Evolutionary conservation across 2,888 invertebrate genomes (phyloP).

Genomic region (Hanleya hanleyi): DNA sequence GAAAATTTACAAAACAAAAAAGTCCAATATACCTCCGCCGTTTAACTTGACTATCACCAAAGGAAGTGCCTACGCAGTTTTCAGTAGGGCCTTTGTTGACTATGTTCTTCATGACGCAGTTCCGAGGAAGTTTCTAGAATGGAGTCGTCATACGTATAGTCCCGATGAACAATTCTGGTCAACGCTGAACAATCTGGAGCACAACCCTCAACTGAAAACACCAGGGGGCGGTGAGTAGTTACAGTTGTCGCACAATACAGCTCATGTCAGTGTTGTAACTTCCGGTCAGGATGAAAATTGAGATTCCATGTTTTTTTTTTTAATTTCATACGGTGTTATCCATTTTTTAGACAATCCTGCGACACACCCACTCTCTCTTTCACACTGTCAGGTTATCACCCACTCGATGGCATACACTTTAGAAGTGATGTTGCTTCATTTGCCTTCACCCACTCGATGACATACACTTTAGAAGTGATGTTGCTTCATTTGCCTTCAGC

Average conservation of each 20-base stretch:
- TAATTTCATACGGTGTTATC: no score
- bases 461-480: no score
- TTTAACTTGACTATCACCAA: conserved; percentile 48
- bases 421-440: no score
- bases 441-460: no score
- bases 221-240: conserved; percentile 44
- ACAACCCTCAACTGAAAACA: conserved; percentile 50
- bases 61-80: conserved; percentile 58
- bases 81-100: conserved; percentile 53
- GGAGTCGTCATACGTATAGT: conserved; percentile 55
- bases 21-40: conserved; percentile 40
- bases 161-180: conserved; percentile 67
- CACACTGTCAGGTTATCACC: no score
- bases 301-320: no score
- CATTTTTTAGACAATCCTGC: no score
- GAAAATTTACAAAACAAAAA: conserved; percentile 29
- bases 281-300: no score
- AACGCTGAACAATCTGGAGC: conserved; percentile 51
- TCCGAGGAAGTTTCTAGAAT: conserved; percentile 46
- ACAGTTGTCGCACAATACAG: background rate
- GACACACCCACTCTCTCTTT: no score
- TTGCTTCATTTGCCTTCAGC: no score
- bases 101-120: conserved; percentile 45
- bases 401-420: no score
- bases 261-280: no score